Evolutionary conservation across 2,797 vertebrate species (phyloP), one percentile per base, ranked within the genome.

Genomic region (Pseudochirops cupreus): DNA sequence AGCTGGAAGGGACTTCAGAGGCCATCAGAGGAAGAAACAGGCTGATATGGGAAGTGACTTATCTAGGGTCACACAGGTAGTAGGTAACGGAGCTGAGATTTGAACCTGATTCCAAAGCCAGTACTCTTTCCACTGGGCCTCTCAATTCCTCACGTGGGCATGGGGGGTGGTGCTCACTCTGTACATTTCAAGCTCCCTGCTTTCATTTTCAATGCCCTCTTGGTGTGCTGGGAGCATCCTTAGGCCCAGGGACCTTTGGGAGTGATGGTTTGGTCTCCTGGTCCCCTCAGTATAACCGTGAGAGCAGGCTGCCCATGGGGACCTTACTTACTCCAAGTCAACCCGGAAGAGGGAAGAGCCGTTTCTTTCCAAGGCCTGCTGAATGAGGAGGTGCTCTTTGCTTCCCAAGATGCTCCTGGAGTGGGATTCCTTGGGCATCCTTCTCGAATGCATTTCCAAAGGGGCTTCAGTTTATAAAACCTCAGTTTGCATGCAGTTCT

Each of bases 361-460:
- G 16, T 39, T n/a, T 5, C 67, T 74, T 74, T 67, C 31, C 33
- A 67, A 67, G 12, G 13, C 58, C 59, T 62, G 59, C 33, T 62
- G 16, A 33, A 62, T 33, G 59, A 62, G 52, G 39, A 91, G 87
- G 90, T 92, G 59, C 58, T 95, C 33, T 95, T 96, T 94, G 89
- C 94, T 95, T 95, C 94, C 91, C 91, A 91, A 94, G 94, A 97
- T 59, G 92, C 62, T 94, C 89, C 62, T n/a, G 29, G 55, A 33
- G 82, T 56, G 53, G 50, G 89, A n/a, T 29, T 31, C 89, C 95
- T 94, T 92, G 39, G 56, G 62, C 62, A 56, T 39, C 5, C 87
- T 95, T 96, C 82, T 53, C 31, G 46, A 93, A 58, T 91, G 93
- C 58, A 93, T 92, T 95, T 97, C 67, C 94, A 95, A 93, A 94